Evolutionary conservation across 2,797 vertebrate genomes (phyloP), one percentile per base, ranked within the genome.

Genomic region (Staurois parvus): DNA sequence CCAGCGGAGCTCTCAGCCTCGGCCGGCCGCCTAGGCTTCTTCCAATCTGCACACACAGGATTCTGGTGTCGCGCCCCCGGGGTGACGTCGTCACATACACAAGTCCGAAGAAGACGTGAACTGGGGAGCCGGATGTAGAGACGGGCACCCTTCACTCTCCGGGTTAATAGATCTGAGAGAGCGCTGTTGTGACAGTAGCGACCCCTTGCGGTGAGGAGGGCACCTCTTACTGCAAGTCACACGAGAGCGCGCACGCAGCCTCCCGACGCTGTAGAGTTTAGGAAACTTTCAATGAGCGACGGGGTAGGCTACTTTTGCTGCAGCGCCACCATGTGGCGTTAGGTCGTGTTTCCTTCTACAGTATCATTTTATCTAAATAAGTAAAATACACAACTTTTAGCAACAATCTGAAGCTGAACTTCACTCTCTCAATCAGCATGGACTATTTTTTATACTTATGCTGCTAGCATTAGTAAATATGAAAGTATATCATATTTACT

Each of bases 1-100:
- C 86, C 66, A 82, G 80, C 76, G 21, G 52, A n/a, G 52, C 5
- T 81, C 75, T 40, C 56, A 88, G 29, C 75, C 19, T 29, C 28
- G 76, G n/a, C 15, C 40, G 19, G 37, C 59, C 2, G 34, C 62
- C 72, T 40, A 66, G 45, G 66, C 52, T 21, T 45, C 76, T 40
- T 26, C 28, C 66, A 8, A 17, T 42, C 24, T 5, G 64, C 45
- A 30, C 34, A 69, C 28, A 10, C 21, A 52, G 5, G 67, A 68
- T 69, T 24, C 52, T 7, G 29, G 9, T 72, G 45, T 17, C 70
- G 64, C 78, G 68, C 73, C 79, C 80, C 84, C 73, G 56, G 79
- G 73, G 52, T 86, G 85, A 86, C 85, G 85, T 86, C 79, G 85
- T 82, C 79, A 70, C 85, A 82, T 34, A 86, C 79, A 86, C 79